These are phyloP conservation scores for Chelidonichthys spinosus DNA, from an alignment of 2,797 vertebrate genomes.

Conservation along the genomic window DNA sequence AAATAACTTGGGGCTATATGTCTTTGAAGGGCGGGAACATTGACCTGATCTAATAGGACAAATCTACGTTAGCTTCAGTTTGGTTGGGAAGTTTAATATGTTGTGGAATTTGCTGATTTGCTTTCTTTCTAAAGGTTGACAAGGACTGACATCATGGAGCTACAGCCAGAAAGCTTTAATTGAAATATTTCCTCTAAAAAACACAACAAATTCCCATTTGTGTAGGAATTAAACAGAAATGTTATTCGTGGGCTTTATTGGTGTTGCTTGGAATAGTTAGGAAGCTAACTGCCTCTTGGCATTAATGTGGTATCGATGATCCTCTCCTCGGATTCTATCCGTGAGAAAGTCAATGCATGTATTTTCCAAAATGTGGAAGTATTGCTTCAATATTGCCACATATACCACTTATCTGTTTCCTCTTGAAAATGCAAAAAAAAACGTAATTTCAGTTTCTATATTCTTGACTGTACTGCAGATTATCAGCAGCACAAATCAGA, in stretches of 20 bases:
- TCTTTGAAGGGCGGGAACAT: too few species aligned
- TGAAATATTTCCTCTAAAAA: neutral
- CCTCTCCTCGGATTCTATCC: neutral
- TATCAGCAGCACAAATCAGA: slow-evolving; percentile 8
- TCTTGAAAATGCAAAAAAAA: neutral
- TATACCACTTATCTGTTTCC: neutral
- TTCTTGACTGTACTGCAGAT: neutral
- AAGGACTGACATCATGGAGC: too few species aligned
- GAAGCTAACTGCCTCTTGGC: too few species aligned
- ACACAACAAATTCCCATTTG: too few species aligned
- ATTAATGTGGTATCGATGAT: neutral
- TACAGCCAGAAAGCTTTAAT: too few species aligned
- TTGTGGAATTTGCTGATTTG: neutral
- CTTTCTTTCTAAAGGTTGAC: neutral
- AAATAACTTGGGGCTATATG: slow-evolving; percentile 4
- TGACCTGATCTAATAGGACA: too few species aligned
- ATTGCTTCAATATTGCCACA: neutral
- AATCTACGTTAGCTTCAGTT: neutral
- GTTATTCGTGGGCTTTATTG: neutral
- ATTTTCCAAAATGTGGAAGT: neutral
- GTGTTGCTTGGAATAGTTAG: neutral
- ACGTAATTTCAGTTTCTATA: neutral
- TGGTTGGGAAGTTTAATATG: neutral
- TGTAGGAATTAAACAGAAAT: slow-evolving; percentile 2
- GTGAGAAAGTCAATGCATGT: neutral